phyloP scores from a whole-genome alignment of 2,888 invertebrate genomes.

The Apamea sordens region DNA sequence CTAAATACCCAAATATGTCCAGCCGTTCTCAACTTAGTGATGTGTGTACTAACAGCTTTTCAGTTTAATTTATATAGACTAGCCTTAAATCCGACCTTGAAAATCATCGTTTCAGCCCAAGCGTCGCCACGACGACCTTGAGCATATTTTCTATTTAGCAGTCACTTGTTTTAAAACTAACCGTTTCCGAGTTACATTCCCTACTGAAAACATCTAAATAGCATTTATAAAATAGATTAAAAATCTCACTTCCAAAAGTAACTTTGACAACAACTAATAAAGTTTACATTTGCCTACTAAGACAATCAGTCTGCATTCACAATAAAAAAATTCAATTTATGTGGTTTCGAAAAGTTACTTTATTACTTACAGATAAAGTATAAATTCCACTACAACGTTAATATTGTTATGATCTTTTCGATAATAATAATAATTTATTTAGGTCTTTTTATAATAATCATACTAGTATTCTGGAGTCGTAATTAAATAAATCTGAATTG shows the following conservation, averaged over 20 bases:
- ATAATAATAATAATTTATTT: background rate
- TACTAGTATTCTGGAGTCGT: background rate
- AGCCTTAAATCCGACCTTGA: background rate
- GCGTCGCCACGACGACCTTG: background rate
- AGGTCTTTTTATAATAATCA: background rate
- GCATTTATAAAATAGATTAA: background rate
- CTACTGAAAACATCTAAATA: background rate
- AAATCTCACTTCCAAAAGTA: background rate
- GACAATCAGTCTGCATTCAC: background rate
- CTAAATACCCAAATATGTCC: background rate
- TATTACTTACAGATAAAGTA: background rate
- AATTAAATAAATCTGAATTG: background rate
- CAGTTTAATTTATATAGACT: background rate
- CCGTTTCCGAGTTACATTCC: background rate
- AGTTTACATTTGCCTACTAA: background rate
- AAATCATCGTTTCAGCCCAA: background rate
- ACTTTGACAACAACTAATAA: background rate
- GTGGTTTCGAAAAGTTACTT: background rate
- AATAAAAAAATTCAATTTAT: no score
- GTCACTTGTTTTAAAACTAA: background rate
- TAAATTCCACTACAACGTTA: background rate
- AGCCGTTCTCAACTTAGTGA: background rate
- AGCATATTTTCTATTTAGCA: background rate
- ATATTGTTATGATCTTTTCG: background rate
- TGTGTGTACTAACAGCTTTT: background rate